Conservation (phyloP, 2,113 vertebrate species). For the Oenanthe oenanthe region DNA sequence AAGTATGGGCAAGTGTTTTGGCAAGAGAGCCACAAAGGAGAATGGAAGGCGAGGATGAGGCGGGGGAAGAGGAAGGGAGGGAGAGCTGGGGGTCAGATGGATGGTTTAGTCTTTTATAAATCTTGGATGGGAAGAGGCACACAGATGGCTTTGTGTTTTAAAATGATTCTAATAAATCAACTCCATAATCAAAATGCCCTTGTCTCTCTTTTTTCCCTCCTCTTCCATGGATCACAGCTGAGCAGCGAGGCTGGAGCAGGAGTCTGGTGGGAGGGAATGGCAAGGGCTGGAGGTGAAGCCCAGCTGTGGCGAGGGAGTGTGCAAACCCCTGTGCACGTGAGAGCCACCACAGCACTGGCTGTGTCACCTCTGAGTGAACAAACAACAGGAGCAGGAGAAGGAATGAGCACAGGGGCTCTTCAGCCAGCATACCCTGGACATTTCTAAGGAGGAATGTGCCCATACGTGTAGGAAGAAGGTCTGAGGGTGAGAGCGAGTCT, state of each 20-base stretch:
- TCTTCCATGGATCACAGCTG: conserved; percentile 38
- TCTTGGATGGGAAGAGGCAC: conserved; percentile 66
- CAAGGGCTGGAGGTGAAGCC: not conserved
- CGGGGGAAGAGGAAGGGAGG: conserved; percentile 23
- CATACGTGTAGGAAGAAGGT: rapidly evolving
- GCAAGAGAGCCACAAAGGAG: conserved; percentile 38
- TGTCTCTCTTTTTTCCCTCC: not conserved
- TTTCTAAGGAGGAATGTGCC: not conserved
- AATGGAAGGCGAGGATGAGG: conserved; percentile 19
- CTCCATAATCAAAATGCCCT: conserved; percentile 65
- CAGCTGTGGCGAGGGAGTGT: rapidly evolving
- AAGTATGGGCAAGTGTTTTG: conserved; percentile 58
- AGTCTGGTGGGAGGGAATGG: not conserved
- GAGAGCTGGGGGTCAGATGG: conserved; percentile 53
- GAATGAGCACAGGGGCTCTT: not conserved
- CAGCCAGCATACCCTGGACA: not conserved
- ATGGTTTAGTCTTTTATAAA: conserved; percentile 67
- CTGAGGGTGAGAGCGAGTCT: not conserved
- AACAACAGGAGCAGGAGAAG: rapidly evolving
- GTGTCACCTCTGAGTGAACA: not conserved
- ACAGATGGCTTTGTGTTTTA: conserved; percentile 73
- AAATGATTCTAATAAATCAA: conserved; percentile 73
- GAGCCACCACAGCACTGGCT: not conserved
- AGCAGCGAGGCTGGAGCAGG: not conserved
- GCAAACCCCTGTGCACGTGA: not conserved